Base-by-base conservation (phyloP, 2,888 invertebrate species). In the Drosophila fungiperda region DNA sequence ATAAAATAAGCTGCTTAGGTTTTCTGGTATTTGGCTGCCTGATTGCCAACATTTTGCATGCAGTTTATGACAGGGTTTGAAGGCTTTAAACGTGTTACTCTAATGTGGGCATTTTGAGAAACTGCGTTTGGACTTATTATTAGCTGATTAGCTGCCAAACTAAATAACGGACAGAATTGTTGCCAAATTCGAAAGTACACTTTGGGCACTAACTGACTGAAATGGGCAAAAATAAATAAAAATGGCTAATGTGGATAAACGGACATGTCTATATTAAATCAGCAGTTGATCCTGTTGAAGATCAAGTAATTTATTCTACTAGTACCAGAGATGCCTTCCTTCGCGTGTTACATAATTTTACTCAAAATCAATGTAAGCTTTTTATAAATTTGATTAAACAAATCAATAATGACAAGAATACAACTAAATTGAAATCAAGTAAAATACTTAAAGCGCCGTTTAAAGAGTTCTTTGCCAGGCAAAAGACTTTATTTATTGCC, bases 1-100 rank as follows among this genome's bases (percentile, higher is more conserved):
- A 67, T 70, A 61, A 61, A 36, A 58, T 78, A 78, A 78, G 81
- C 78, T 54, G 81, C 78, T 81, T 78, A 80, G 78, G 69, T 69
- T 69, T 79, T 65, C 65, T 48, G 61, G 61, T 65, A 70, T 75
- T 62, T 63, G 80, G 38, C 62, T 53, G 71, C 49, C 66, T 66
- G 70, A 77, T 70, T 76, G 77, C 40, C 61, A 20, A 40, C 73
- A 58, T 71, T 53, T 75, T 61, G 53, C 76, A 62, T 74, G 40
- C 58, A 76, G 57, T 48, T 71, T 61, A 67, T 80, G 80, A 77
- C 80, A 80, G 53, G 20, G 53, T 52, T 36, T 55, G 53, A 59
- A 42, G 62, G 73, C 76, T 61, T 64, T 42, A 70, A 65, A 45
- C 63, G 54, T 70, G 57, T 26, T 36, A 17, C 40, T 26, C 7